Base-by-base conservation (phyloP, 1,140 invertebrate genomes). In the Pachyrhynchus sulphureomaculatus region DNA sequence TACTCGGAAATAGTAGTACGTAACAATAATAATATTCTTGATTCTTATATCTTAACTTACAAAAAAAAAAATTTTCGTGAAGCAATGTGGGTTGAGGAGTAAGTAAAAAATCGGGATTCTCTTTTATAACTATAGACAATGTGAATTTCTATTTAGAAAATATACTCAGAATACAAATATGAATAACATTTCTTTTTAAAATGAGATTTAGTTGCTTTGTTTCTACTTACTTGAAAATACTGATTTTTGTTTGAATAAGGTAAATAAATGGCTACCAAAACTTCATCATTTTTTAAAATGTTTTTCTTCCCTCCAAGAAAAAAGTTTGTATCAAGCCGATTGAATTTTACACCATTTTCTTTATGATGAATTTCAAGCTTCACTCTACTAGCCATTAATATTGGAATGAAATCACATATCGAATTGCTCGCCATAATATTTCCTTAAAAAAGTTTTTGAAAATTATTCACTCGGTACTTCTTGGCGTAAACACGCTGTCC, bases 331-430 rank as follows among this genome's bases (percentile, higher is more conserved):
- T 96, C 88, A 82, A 98, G 88, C 15, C 72, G 71, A 4, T 96
- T 78, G 32, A 80, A 78, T 68, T 91, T 81, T 73, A 68, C 78
- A 49, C 73, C 81, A 70, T 82, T 81, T 65, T 80, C 80, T n/a
- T 79, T 75, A 58, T 80, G 83, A 21, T 79, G 75, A 0, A 88
- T 74, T 23, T 82, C 74, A 5, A 90, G 66, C 17, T 76, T 61
- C 47, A 77, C 76, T 59, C 82, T 80, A 54, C 86, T 84, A 12
- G 93, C 91, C 81, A 95, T 86, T 60, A 96, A 86, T 62, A 98
- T 86, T 12, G 95, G 95, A 79, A 95, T 95, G 70, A 98, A 81
- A 80, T 98, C 95, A 8, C 94, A 96, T 73, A 97, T 97, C 0
- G 95, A 95, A 78, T 93, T 96, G 12, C 92, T 92, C 0, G 94